A percentile compares a stretch with the other conserved stretches of the same genome.
phyloP scores from a whole-genome alignment of 2,797 vertebrate genomes.

The Halcyon leucocephala region DNA sequence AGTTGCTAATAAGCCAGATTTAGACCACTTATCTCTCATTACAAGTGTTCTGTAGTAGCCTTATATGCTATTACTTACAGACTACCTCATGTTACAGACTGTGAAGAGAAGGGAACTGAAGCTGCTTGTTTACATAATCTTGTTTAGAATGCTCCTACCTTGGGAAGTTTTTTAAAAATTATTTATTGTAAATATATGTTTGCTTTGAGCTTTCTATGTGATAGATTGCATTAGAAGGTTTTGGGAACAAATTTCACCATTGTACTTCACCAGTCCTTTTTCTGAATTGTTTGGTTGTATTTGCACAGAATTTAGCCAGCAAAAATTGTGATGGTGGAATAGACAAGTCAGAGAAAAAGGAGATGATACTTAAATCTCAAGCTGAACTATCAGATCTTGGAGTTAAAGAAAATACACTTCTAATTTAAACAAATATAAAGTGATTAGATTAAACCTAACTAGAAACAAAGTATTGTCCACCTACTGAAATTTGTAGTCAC shows the following conservation, averaged over 20 bases:
- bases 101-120: neutral
- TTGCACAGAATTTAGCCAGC: neutral
- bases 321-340: neutral
- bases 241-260: neutral
- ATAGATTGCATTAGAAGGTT: neutral
- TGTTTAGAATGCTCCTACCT: neutral
- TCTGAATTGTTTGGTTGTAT: neutral
- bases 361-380: neutral
- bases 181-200: neutral
- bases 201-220: neutral
- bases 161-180: neutral
- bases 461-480: neutral
- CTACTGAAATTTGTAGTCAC: neutral
- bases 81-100: neutral
- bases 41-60: neutral
- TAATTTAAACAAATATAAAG: neutral
- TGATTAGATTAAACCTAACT: neutral
- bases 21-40: neutral
- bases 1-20: neutral
- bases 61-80: neutral
- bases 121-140: neutral
- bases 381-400: neutral
- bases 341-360: neutral
- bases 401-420: neutral
- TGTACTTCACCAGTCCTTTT: neutral